Evolutionary conservation across 2,797 vertebrate genomes (phyloP), one percentile per base, ranked within the genome.

Genomic region (Psittacula derbiana): DNA sequence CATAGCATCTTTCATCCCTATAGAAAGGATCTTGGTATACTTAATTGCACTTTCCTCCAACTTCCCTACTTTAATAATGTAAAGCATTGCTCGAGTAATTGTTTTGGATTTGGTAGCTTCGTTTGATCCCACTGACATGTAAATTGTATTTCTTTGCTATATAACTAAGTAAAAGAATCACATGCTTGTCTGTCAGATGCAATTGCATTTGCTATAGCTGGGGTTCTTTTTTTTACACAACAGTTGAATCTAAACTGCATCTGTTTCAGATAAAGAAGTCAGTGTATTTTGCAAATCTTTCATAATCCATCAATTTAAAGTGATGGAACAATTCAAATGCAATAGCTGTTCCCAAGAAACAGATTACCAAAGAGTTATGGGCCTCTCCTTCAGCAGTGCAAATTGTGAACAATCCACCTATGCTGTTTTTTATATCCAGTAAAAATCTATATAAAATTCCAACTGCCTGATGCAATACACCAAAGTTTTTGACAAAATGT

Each of bases 371-470:
- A 38, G 90, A 79, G 50, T 49, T 46, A 58, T 72, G 93, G 74
- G 44, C 49, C 52, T 92, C 53, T 94, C 57, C 40, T 43, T 76
- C 25, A 74, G 12, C 79, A 75, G 57, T 71, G 88, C 19, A 4
- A 19, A 58, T 65, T 83, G 12, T 52, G 40, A 93, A 46, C 27
- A 47, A 46, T 67, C 60, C 52, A 91, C 28, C 24, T 85, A 24
- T 74, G 16, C 31, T 93, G 58, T 24, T 94, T 94, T 93, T 94
- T 90, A 87, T 94, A 83, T 80, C 41, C 74, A 78, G 60, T 85
- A 94, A 72, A 95, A 81, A 52, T 92, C 69, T 92, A 7, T 62
- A 31, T 64, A 66, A 84, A 95, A 92, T 96, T 95, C 64, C 86
- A 93, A 66, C 76, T 94, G 67, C 85, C 92, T 44, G 41, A 73